Evolutionary conservation across 64 coral and sea anemone species (phyloP).

Genomic region (Montipora cactus): DNA sequence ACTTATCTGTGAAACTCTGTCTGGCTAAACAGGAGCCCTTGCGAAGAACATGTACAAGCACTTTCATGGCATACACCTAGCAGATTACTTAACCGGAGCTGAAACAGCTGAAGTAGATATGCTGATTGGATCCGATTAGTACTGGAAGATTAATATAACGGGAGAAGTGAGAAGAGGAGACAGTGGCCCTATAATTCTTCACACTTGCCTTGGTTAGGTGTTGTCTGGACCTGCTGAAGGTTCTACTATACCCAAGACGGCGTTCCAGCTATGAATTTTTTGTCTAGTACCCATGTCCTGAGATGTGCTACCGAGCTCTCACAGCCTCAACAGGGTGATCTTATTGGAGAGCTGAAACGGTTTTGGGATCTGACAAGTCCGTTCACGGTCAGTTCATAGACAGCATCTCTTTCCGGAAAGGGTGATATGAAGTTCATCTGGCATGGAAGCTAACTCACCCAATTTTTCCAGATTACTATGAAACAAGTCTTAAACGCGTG

Average conservation of each 20-base stretch:
- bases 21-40: not conserved
- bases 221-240: constrained; percentile 36
- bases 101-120: constrained; percentile 34
- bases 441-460: constrained; percentile 57
- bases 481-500: constrained; percentile 24
- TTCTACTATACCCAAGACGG: not conserved
- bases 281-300: constrained; percentile 38
- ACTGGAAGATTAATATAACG: constrained; percentile 42
- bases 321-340: not conserved
- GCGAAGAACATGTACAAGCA: constrained; percentile 15
- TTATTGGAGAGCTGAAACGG: constrained; percentile 27
- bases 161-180: constrained; percentile 44
- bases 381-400: constrained; percentile 51
- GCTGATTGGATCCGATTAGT: constrained; percentile 51
- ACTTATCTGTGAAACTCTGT: constrained; percentile 41
- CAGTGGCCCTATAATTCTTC: not conserved
- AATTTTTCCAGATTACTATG: constrained; percentile 61
- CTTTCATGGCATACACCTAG: not conserved
- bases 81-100: not conserved
- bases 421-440: constrained; percentile 64
- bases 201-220: constrained; percentile 29
- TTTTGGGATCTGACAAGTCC: constrained; percentile 55
- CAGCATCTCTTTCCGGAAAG: constrained; percentile 14
- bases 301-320: constrained; percentile 17
- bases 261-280: constrained; percentile 22